Percentiles rank a stretch among this genome's conserved stretches.
Evolutionary conservation across 2,797 vertebrate genomes (phyloP).

Genomic region (Intellagama lesueurii): DNA sequence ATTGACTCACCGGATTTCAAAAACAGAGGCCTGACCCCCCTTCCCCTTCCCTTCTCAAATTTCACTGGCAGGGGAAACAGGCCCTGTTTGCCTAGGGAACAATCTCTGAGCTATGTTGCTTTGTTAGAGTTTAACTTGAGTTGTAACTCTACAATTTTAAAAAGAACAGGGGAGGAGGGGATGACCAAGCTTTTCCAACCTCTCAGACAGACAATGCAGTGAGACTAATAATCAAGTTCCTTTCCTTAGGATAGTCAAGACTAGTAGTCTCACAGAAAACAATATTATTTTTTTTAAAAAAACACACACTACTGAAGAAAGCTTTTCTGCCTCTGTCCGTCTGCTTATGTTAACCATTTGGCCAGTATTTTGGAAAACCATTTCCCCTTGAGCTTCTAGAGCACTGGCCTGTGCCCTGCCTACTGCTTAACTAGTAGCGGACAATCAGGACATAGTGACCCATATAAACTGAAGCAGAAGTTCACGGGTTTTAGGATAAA

Average conservation of each 20-base stretch:
- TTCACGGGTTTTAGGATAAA: background rate
- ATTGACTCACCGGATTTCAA: slow-evolving; percentile 83
- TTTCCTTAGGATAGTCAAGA: slow-evolving; percentile 52
- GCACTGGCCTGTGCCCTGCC: background rate
- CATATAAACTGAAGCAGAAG: background rate
- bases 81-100: slow-evolving; percentile 78
- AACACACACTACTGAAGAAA: background rate
- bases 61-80: slow-evolving; percentile 75
- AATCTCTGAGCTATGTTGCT: slow-evolving; percentile 79
- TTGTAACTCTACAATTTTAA: slow-evolving; percentile 49
- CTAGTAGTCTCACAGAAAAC: slow-evolving; percentile 20
- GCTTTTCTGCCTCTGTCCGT: background rate
- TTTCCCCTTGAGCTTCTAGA: background rate
- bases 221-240: background rate
- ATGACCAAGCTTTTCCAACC: background rate
- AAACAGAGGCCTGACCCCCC: slow-evolving; percentile 57
- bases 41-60: slow-evolving; percentile 84
- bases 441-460: background rate
- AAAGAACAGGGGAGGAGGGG: background rate
- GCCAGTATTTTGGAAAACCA: background rate
- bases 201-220: background rate
- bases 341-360: background rate
- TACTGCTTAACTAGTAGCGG: background rate
- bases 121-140: slow-evolving; percentile 64
- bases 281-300: slow-evolving; percentile 12